Evolutionary conservation across 2,888 invertebrate genomes (phyloP), one percentile per base, ranked within the genome.

Genomic region (Orthosia cruda): DNA sequence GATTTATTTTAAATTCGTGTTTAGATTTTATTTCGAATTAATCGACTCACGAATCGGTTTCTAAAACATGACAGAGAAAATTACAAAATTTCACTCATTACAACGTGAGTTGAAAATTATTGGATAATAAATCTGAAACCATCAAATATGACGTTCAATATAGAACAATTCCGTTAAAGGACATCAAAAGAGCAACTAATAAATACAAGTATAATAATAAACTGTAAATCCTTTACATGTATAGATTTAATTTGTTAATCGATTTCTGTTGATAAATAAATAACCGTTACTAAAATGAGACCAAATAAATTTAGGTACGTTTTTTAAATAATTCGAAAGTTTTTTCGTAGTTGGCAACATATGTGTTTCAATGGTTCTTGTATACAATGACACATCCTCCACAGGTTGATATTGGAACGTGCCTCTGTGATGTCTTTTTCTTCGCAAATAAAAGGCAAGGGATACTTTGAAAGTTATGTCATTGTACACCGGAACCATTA

Each of bases 261-360:
- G 81, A 87, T 91, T 92, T 93, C 89, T 91, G 93, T 94, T 93
- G 73, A 91, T 88, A 86, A 90, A 91, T 92, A 89, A 84, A 80
- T 92, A 93, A 93, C 94, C 94, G 94, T 95, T 96, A 95, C 94
- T 96, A 96, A 94, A 95, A 95, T 92, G 95, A 96, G 96, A 96
- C 96, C 96, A 96, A 96, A 96, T 96, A 96, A 96, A 94, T 92
- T 94, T 96, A 96, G 96, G 94, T 95, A 95, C 89, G 92, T 94
- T 95, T 94, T 88, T 90, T 89, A 86, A 87, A 81, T 88, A 89
- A 84, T 84, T 88, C 82, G 74, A 74, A 80, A 73, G 87, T 91
- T 89, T 90, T 91, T 91, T 92, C 88, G 89, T 94, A 94, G 93
- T 92, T 92, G 91, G 91, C 91, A 91, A 93, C 90, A 91, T 89